Base-by-base conservation (phyloP, 2,888 invertebrate species). In the Callimorpha dominula region DNA sequence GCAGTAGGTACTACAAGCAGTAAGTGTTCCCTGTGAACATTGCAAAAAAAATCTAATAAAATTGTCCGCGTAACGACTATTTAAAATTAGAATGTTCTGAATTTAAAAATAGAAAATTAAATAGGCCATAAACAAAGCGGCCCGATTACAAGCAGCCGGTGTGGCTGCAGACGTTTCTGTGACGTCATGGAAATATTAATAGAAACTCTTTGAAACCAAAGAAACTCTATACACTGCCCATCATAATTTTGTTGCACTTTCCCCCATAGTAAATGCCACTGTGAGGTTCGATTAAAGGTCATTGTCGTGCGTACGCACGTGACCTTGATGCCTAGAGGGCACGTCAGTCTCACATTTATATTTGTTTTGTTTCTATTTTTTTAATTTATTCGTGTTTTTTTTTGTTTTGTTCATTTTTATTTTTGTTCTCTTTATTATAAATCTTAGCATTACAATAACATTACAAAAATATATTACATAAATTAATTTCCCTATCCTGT, bases 381-480 rank as follows among this genome's bases (percentile, higher is more conserved):
- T 75, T 62, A 78, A 74, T 78, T 77, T 46, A 46, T 46, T 8
- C 9, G 6, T 84, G 85, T 87, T 90, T 87, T 89, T 89, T 88
- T 90, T 87, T 90, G 88, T 89, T 88, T 86, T 88, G 85, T 87
- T 87, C 86, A 90, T 87, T 90, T 88, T 88, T 89, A 87, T 91
- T 94, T 94, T 93, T 90, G 89, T 93, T 94, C 94, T 96, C 96
- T 96, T 94, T 96, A 96, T 96, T 96, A 92, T 92, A 94, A 95
- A 95, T 90, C 96, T 96, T 95, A 94, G 87, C 86, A 89, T 94
- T 90, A 95, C 93, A 96, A 94, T 94, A 94, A 91, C 86, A 90
- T 94, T 95, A 94, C 90, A 95, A 94, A 94, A 95, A 94, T 95
- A 95, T 93, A 92, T 93, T 92, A 94, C 91, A 94, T 88, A 88